A percentile compares a stretch with the other conserved stretches of the same genome.
Conservation (phyloP, 1,140 invertebrate species). For the Drepana arcuata region DNA sequence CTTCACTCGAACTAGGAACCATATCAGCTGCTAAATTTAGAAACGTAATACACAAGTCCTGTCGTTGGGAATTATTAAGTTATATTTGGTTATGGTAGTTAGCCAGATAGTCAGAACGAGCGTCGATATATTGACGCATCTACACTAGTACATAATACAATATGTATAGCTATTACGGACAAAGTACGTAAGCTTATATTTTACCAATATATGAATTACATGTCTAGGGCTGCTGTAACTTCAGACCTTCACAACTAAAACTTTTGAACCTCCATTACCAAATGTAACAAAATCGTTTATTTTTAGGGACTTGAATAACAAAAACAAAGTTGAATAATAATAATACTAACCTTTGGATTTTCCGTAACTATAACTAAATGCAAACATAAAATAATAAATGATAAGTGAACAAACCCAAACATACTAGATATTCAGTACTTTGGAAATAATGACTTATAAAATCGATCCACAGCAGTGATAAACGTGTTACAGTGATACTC, state of each 20-base stretch:
- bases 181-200: too few species aligned
- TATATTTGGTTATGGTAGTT: slow-evolving; percentile 35
- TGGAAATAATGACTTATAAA: slow-evolving; percentile 51
- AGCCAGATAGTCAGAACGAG: too few species aligned
- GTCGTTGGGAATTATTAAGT: slow-evolving; percentile 35
- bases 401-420: slow-evolving; percentile 51
- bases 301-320: slow-evolving; percentile 35
- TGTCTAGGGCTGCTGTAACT: too few species aligned
- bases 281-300: slow-evolving; percentile 21
- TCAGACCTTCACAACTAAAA: too few species aligned
- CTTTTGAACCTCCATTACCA: slow-evolving; percentile 21
- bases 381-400: slow-evolving; percentile 53
- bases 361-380: slow-evolving; percentile 71
- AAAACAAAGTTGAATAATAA: slow-evolving; percentile 48
- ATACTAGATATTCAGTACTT: slow-evolving; percentile 66
- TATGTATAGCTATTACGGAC: too few species aligned
- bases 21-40: slow-evolving; percentile 72
- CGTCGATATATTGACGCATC: too few species aligned
- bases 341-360: slow-evolving; percentile 72
- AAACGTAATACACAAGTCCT: slow-evolving; percentile 53
- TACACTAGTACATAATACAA: too few species aligned
- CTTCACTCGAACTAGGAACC: slow-evolving; percentile 73
- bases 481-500: slow-evolving; percentile 5
- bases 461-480: slow-evolving; percentile 51
- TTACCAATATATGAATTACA: too few species aligned